Base-by-base conservation (phyloP, 2,797 vertebrate species). In the Chrysocyon brachyurus region DNA sequence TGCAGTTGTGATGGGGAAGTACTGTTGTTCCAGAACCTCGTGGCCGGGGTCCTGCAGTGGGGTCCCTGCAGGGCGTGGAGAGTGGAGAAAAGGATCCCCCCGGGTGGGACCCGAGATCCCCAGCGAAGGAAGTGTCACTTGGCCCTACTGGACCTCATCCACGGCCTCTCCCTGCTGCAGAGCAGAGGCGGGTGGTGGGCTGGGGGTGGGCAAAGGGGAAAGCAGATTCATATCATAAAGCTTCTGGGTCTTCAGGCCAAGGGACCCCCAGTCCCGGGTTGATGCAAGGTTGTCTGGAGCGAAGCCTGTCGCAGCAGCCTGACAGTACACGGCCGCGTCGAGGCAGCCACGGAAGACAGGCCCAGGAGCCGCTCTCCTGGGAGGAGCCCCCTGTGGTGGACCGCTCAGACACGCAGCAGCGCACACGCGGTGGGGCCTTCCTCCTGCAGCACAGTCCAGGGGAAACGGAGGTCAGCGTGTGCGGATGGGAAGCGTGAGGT, bases 201-300 rank as follows among this genome's bases (percentile, higher is more conserved):
- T 12, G 63, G 63, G 28, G 63, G 16, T 0, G 95, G 93, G 79
- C 64, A 97, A 92, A 93, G 78, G 94, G 83, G 95, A 96, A 98
- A 97, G 92, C 11, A 28, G 56, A 82, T 78, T 88, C 40, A 63
- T n/a, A 68, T 72, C 16, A 1, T 94, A 90, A 97, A 66, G 2
- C 36, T 96, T 92, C 72, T 59, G 66, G 56, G 57, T 97, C 88
- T 90, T 64, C 56, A 64, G 90, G 90, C 95, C 94, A 97, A 87
- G 85, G 95, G 91, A 94, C 96, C 94, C 49, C 46, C 56, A 79
- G 89, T 96, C 77, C 96, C 52, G 17, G 90, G 87, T 61, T 78
- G 66, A 77, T 28, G 81, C 1, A 15, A 94, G 86, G 56, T 68
- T 61, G 5, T 90, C 90, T 79, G 87, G 81, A 96, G 79, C 95